Evolutionary conservation across 2,113 vertebrate genomes (phyloP).

Genomic region (Crotalus tigris): DNA sequence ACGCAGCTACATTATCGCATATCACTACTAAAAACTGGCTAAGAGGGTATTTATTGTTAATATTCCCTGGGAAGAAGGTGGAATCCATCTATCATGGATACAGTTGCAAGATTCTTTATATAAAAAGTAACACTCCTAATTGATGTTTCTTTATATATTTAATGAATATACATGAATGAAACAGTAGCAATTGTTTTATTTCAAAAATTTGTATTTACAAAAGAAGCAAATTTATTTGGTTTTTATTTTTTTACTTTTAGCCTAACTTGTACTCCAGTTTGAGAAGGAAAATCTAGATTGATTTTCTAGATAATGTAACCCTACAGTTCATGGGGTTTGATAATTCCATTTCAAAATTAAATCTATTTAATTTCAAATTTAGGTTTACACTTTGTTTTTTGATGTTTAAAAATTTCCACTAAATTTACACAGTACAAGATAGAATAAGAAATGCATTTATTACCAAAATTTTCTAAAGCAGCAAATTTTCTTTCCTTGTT

Average conservation of each 20-base stretch:
- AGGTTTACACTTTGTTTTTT: not conserved
- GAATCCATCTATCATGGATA: not conserved
- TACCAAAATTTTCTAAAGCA: constrained; percentile 38
- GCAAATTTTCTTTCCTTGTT: constrained; percentile 46
- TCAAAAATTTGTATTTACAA: not conserved
- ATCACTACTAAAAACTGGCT: not conserved
- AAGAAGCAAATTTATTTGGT: not conserved
- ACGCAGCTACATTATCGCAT: not conserved
- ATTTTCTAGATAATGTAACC: not conserved
- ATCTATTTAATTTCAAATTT: not conserved
- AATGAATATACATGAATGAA: not conserved
- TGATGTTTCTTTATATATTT: not conserved
- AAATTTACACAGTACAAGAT: constrained; percentile 2
- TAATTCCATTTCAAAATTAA: not conserved
- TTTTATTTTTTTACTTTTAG: not conserved
- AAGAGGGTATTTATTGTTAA: not conserved
- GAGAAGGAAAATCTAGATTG: not conserved
- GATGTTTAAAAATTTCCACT: constrained; percentile 7
- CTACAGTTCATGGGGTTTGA: not conserved
- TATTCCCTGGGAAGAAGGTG: not conserved
- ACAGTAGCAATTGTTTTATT: not conserved
- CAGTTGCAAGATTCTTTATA: not conserved
- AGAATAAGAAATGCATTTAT: not conserved
- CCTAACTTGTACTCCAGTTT: not conserved
- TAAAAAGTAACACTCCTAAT: not conserved